Evolutionary conservation across 2,113 vertebrate species (phyloP).

Genomic region (Herpetotheres cachinnans): DNA sequence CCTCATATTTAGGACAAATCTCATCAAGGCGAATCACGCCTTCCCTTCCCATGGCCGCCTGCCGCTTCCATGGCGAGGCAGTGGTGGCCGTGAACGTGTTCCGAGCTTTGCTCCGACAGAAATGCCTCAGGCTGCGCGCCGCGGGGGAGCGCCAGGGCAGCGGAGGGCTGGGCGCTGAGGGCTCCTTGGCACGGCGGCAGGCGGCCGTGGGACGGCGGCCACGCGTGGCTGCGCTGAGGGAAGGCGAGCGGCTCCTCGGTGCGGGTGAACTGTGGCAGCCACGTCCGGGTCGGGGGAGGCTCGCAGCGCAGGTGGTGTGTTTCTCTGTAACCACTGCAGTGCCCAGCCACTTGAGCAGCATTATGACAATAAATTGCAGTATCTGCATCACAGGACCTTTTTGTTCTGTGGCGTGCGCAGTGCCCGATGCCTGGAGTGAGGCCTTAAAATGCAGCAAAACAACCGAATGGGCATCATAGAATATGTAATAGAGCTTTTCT

Average conservation of each 20-base stretch:
- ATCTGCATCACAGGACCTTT: not conserved
- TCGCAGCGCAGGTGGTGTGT: rapidly evolving
- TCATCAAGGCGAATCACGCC: not conserved
- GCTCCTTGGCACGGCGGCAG: not conserved
- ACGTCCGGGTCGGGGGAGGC: rapidly evolving
- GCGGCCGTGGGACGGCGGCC: not conserved
- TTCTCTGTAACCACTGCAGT: not conserved
- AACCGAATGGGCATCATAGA: not conserved
- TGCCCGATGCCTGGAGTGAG: not conserved
- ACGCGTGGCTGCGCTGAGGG: rapidly evolving
- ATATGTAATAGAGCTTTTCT: not conserved
- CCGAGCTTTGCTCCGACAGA: too few species aligned
- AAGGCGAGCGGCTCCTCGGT: not conserved
- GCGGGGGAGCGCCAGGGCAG: rapidly evolving
- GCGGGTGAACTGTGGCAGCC: not conserved
- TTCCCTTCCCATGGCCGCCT: not conserved
- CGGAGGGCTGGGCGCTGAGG: rapidly evolving
- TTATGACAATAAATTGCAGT: too few species aligned
- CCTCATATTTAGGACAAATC: rapidly evolving
- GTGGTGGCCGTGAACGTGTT: too few species aligned
- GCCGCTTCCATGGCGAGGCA: not conserved
- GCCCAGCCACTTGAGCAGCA: rapidly evolving
- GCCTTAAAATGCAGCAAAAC: not conserved
- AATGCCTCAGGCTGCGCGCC: too few species aligned
- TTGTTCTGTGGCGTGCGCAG: rapidly evolving